Base-by-base conservation (phyloP, 2,888 invertebrate species). In the Apotomis betuletana region DNA sequence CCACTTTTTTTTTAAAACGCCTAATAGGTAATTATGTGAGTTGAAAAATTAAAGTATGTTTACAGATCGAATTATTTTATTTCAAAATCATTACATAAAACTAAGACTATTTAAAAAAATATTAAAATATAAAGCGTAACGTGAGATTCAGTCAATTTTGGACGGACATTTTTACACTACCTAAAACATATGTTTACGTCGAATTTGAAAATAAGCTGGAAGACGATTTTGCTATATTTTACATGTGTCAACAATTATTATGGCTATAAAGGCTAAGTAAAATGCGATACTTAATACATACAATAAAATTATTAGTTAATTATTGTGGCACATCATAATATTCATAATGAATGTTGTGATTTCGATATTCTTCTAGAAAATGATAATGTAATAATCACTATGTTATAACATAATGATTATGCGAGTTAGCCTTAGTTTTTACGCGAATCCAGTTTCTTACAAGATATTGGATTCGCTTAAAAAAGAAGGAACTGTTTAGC, bases 121-220 rank as follows among this genome's bases (percentile, higher is more conserved):
- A 80, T 81, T 79, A 78, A 78, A 77, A 78, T 75, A 78, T 77
- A 79, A 87, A 89, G 86, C 86, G 83, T 85, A 83, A 77, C 82
- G 79, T 83, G 84, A 81, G 84, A 86, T 84, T 90, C 90, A 91
- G 91, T 91, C 90, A 77, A 89, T 86, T 88, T 87, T 90, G 92
- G 91, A 92, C 91, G 91, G 89, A 81, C 80, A 81, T 79, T 82
- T 78, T 46, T 55, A 64, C 55, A 57, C 57, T 83, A 84, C 78
- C 81, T 77, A 74, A 77, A 77, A 64, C 27, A 69, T 67, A 54
- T 49, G 5, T 52, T 61, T 52, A 68, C 12, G 44, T 60, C 46
- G 27, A 67, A 67, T 67, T 67, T 44, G 41, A 49, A 51, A 15
- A 49, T 15, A 52, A 60, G 15, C 5, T 58, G 67, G 67, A 72